Conservation (phyloP, 2,113 vertebrate species). For the Crotalus viridis region DNA sequence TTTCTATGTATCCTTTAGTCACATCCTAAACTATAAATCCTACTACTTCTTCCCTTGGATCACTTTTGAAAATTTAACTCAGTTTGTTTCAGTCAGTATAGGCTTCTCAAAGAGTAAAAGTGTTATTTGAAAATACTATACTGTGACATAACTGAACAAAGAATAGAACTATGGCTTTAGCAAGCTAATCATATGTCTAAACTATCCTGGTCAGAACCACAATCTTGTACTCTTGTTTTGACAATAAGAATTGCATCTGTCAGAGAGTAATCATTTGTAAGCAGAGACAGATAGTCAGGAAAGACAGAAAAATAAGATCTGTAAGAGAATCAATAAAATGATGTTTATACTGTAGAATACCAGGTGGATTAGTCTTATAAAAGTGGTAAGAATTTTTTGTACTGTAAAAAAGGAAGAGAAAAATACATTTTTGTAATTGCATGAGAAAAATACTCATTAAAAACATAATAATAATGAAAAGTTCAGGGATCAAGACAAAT, state of each 20-base stretch:
- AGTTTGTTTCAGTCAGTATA: neutral
- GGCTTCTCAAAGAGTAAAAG: conserved; percentile 6
- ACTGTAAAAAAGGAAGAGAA: neutral
- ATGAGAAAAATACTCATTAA: neutral
- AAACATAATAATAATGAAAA: conserved; percentile 14
- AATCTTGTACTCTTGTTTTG: conserved; percentile 15
- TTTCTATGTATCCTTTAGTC: neutral
- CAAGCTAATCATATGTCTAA: conserved; percentile 13
- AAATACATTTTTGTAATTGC: conserved; percentile 8
- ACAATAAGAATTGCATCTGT: conserved; percentile 21
- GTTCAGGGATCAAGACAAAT: neutral
- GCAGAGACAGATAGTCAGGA: conserved; percentile 16
- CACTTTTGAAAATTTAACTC: neutral
- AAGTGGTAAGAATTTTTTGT: neutral
- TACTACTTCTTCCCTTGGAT: neutral
- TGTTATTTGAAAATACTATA: conserved; percentile 15
- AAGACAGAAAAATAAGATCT: conserved; percentile 31
- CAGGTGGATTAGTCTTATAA: conserved; percentile 19
- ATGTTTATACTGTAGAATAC: neutral
- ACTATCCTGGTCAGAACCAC: conserved; percentile 6
- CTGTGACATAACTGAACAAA: conserved; percentile 19
- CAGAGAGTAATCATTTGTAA: conserved; percentile 30
- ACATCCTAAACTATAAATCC: neutral
- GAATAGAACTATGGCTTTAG: neutral
- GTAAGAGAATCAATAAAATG: conserved; percentile 4